Percentiles rank a stretch among this genome's conserved stretches.
Evolutionary conservation across 1,140 invertebrate species (phyloP).

Genomic region (Anthonomus grandis): DNA sequence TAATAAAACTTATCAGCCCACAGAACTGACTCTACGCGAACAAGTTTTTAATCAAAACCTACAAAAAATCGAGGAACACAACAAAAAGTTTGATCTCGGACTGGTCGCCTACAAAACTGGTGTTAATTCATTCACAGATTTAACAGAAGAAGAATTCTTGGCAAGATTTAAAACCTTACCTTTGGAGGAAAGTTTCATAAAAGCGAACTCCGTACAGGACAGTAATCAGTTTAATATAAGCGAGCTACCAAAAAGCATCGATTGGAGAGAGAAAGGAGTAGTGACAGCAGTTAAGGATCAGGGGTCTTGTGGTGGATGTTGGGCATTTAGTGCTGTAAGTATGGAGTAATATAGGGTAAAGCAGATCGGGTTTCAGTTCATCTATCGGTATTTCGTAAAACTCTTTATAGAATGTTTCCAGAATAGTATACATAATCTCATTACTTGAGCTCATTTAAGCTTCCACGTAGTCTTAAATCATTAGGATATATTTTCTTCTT

Average conservation of each 20-base stretch:
- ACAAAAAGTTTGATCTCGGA: conserved; percentile 13
- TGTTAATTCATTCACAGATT: conserved; percentile 28
- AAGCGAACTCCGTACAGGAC: not conserved
- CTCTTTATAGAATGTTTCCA: too few relatives aligned
- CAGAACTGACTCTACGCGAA: not conserved
- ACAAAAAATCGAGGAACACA: conserved; percentile 19
- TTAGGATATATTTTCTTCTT: too few relatives aligned
- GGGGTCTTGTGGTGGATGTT: conserved; percentile 87
- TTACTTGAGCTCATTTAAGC: too few relatives aligned
- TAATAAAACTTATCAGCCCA: not conserved
- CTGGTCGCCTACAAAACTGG: conserved; percentile 17
- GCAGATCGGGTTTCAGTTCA: too few relatives aligned
- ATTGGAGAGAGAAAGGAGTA: conserved; percentile 81
- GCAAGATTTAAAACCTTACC: not conserved
- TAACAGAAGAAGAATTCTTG: conserved; percentile 25
- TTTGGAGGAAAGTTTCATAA: not conserved
- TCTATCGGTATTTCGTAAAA: too few relatives aligned
- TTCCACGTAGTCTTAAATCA: too few relatives aligned
- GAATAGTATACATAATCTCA: too few relatives aligned
- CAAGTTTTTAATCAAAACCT: conserved; percentile 55
- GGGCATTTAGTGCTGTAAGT: conserved; percentile 79
- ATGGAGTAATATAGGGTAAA: too few relatives aligned
- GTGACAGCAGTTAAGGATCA: conserved; percentile 90
- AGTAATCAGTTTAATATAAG: not conserved
- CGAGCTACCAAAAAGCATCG: conserved; percentile 50